Conservation (phyloP, 2,797 vertebrate genomes). For the Petrocephalus sullivani region DNA sequence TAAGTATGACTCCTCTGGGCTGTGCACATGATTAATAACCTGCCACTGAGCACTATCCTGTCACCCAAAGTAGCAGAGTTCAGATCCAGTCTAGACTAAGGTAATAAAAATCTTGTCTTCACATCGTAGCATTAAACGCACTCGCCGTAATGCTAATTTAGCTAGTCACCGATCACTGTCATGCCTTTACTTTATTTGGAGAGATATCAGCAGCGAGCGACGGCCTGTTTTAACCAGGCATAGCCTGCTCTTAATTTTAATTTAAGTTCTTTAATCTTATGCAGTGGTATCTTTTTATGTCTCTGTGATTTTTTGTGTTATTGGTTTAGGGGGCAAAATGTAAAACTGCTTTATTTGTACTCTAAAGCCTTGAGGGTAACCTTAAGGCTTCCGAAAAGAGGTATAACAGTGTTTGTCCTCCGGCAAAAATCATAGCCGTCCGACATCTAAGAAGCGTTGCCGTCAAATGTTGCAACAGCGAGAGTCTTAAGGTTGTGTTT, state of each 20-base stretch:
- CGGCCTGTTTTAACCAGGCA: background rate
- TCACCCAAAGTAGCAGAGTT: slow-evolving; percentile 51
- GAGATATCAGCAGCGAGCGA: background rate
- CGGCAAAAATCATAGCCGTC: slow-evolving; percentile 7
- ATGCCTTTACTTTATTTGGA: background rate
- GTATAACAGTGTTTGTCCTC: slow-evolving; percentile 17
- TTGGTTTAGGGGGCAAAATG: background rate
- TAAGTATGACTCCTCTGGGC: slow-evolving; percentile 58
- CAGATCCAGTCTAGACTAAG: slow-evolving; percentile 57
- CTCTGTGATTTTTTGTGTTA: background rate
- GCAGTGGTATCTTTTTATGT: slow-evolving; percentile 18
- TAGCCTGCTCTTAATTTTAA: background rate
- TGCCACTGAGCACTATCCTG: slow-evolving; percentile 55
- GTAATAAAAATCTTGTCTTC: slow-evolving; percentile 50
- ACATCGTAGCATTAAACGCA: slow-evolving; percentile 53
- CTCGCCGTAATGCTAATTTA: slow-evolving; percentile 52
- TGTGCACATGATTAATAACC: slow-evolving; percentile 62
- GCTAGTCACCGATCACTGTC: slow-evolving; percentile 43
- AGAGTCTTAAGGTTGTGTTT: slow-evolving; percentile 6
- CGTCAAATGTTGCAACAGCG: background rate
- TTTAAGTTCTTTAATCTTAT: slow-evolving; percentile 3
- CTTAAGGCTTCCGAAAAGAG: background rate
- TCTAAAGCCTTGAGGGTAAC: slow-evolving; percentile 2
- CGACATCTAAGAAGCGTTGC: background rate
- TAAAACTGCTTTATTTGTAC: background rate